Percentiles rank a stretch among this genome's conserved stretches.
Conservation (phyloP, 1,140 invertebrate genomes). For the Lepidurus packardi region DNA sequence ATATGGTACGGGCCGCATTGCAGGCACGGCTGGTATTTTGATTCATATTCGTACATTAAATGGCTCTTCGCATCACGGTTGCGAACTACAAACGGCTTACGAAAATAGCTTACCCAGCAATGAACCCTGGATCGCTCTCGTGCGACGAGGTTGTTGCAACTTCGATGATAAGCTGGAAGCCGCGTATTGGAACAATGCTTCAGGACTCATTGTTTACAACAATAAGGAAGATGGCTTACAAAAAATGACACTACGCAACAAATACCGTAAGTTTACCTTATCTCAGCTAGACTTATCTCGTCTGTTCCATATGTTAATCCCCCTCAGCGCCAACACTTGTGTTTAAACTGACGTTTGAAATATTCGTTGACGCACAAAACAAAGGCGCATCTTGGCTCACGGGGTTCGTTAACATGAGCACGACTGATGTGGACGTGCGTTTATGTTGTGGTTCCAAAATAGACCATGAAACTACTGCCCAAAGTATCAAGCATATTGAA, state of each 20-base stretch:
- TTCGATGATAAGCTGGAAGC: conserved; percentile 70
- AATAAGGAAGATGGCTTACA: conserved; percentile 59
- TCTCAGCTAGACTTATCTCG: not conserved
- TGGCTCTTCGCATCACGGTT: conserved; percentile 40
- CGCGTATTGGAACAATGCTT: conserved; percentile 60
- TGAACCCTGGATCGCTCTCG: conserved; percentile 66
- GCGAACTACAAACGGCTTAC: conserved; percentile 33
- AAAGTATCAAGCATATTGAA: not conserved
- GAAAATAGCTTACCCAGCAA: conserved; percentile 36
- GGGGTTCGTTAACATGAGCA: too few relatives aligned
- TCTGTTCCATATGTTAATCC: not conserved
- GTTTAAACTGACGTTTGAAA: not conserved
- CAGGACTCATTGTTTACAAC: conserved; percentile 71
- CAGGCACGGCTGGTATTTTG: conserved; percentile 53
- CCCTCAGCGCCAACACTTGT: not conserved
- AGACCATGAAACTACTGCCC: not conserved
- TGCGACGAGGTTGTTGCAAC: conserved; percentile 63
- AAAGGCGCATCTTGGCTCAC: not conserved
- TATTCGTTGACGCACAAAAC: not conserved
- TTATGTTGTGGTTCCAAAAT: not conserved
- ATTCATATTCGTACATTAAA: conserved; percentile 52
- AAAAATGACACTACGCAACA: conserved; percentile 57
- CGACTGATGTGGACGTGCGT: not conserved
- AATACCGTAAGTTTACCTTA: conserved; percentile 23
- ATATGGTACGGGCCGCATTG: conserved; percentile 60